Conservation (phyloP, 1,140 invertebrate species). For the Drosophila guanche region DNA sequence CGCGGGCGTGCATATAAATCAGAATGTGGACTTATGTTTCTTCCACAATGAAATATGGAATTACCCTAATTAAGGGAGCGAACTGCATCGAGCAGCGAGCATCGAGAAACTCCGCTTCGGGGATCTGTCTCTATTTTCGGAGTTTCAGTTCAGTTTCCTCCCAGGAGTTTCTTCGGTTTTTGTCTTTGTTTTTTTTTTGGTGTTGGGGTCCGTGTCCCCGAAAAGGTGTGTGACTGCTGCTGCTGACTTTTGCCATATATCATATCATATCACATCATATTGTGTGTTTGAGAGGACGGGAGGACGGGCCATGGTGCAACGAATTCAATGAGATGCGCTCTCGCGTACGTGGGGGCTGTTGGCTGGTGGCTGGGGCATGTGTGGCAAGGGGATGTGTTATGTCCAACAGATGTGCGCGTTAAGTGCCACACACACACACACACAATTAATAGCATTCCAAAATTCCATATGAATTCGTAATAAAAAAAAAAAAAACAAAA, state of each 20-base stretch:
- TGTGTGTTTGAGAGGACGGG: neutral
- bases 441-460: neutral
- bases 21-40: slow-evolving; percentile 74
- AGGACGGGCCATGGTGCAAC: slow-evolving; percentile 12
- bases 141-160: slow-evolving; percentile 35
- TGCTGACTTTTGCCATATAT: slow-evolving; percentile 31
- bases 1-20: slow-evolving; percentile 82
- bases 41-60: slow-evolving; percentile 60
- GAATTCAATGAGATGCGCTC: slow-evolving; percentile 48
- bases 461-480: neutral
- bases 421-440: slow-evolving; percentile 25
- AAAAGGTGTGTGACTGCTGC: slow-evolving; percentile 28
- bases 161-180: slow-evolving; percentile 9
- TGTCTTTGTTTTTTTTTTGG: neutral
- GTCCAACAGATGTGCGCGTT: slow-evolving; percentile 46
- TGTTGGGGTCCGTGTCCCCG: too few species aligned
- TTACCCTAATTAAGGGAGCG: slow-evolving; percentile 43
- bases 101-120: slow-evolving; percentile 9
- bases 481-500: too few species aligned
- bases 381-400: slow-evolving; percentile 45
- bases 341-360: slow-evolving; percentile 7
- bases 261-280: slow-evolving; percentile 18
- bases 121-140: slow-evolving; percentile 21
- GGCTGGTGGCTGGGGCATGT: neutral
- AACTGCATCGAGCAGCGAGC: too few species aligned